Conservation (phyloP, 1,140 invertebrate genomes). For the Drosophila sproati region DNA sequence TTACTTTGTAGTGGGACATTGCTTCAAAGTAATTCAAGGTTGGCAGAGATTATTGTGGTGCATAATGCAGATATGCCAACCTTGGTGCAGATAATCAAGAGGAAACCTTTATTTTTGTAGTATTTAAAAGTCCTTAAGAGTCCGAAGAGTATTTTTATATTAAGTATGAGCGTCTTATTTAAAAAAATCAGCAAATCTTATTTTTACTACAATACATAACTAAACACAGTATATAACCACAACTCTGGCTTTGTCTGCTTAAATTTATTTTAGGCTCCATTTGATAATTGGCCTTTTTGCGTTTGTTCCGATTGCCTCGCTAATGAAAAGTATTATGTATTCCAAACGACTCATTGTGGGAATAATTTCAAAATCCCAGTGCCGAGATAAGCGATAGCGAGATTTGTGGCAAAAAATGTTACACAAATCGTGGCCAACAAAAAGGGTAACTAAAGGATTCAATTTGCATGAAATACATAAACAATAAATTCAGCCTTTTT, state of each 20-base stretch:
- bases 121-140: too few species aligned
- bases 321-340: slow-evolving; percentile 15
- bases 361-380: slow-evolving; percentile 36
- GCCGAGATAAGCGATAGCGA: slow-evolving; percentile 32
- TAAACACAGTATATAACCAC: neutral
- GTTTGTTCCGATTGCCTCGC: neutral
- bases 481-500: slow-evolving; percentile 63
- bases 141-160: too few species aligned
- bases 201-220: too few species aligned
- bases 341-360: slow-evolving; percentile 21
- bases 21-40: neutral
- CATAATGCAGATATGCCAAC: too few species aligned
- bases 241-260: neutral
- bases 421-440: slow-evolving; percentile 12
- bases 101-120: too few species aligned
- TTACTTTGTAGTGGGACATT: neutral
- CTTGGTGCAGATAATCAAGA: too few species aligned
- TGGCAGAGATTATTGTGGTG: neutral
- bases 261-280: neutral
- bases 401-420: slow-evolving; percentile 6
- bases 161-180: too few species aligned
- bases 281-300: neutral
- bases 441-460: slow-evolving; percentile 47
- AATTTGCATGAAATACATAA: slow-evolving; percentile 64
- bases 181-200: too few species aligned